Percentiles rank a stretch among this genome's conserved stretches.
Conservation (phyloP, 2,888 invertebrate species). For the Pollenia labialis region DNA sequence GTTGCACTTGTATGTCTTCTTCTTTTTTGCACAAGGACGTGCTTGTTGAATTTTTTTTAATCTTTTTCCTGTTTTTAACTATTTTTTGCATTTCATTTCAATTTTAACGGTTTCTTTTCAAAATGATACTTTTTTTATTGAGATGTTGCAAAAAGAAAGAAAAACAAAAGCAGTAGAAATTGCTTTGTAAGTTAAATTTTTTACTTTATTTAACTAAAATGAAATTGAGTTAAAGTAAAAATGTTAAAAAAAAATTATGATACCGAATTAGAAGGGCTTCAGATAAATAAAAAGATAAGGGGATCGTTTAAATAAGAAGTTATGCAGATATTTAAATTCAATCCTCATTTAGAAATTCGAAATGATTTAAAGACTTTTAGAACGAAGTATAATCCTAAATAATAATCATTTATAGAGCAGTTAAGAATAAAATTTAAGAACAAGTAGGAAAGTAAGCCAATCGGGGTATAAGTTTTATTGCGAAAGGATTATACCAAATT, state of each 20-base stretch:
- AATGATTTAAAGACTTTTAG: too few species aligned
- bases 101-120: slow-evolving; percentile 49
- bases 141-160: slow-evolving; percentile 8
- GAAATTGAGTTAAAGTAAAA: not conserved
- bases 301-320: not conserved
- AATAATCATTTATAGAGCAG: too few species aligned
- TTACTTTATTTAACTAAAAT: slow-evolving; percentile 56
- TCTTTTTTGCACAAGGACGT: slow-evolving; percentile 60
- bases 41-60: slow-evolving; percentile 38
- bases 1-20: slow-evolving; percentile 62
- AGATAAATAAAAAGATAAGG: not conserved
- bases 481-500: too few species aligned
- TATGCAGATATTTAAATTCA: not conserved
- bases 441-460: too few species aligned
- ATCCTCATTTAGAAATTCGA: not conserved
- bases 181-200: slow-evolving; percentile 65
- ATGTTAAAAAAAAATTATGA: not conserved
- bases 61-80: slow-evolving; percentile 15
- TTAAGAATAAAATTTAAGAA: too few species aligned
- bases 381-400: too few species aligned
- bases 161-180: slow-evolving; percentile 16
- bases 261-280: slow-evolving; percentile 7
- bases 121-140: slow-evolving; percentile 37
- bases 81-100: slow-evolving; percentile 39
- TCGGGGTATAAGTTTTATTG: too few species aligned